Evolutionary conservation across 2,113 vertebrate genomes (phyloP), one percentile per base, ranked within the genome.

Genomic region (Caranx ignobilis): DNA sequence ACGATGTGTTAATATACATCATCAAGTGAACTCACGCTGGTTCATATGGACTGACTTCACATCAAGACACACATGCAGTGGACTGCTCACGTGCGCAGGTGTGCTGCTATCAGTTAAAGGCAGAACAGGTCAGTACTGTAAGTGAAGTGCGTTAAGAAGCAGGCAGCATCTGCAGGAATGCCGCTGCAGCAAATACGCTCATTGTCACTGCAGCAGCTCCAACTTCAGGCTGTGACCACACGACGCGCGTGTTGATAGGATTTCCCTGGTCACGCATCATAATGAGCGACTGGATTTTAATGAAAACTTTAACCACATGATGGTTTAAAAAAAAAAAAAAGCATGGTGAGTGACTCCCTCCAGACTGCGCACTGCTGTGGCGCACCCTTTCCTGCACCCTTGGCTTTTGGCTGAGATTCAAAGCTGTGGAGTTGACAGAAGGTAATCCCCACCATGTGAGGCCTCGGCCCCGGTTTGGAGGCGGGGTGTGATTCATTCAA

Each of bases 401-500:
- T 74, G 72, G 77, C 67, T 82, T 75, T 77, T 90, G 88, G 88
- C 90, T 71, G 57, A 0, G 66, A 59, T 64, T 85, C 82, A 82
- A 80, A 81, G 68, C 84, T 67, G 84, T 56, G 71, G 85, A 88
- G 91, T 90, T 92, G 91, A 93, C 85, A 88, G 91, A 84, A 96
- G 97, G 97, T 95, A 96, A 97, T 96, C 96, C 96, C 94, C 94
- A 93, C 96, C 95, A 95, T 95, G 96, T 97, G 96, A 95, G 96
- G 96, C 96, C 96, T 96, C 95, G 95, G 94, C 94, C 94, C 94
- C 91, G 93, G 89, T 95, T 93, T 87, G 93, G 96, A 97, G 96
- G 97, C 97, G 96, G 97, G 96, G 96, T 97, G 96, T 96, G 86
- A 94, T 95, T 95, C 96, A 96, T 97, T 96, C 95, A 96, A 96